Evolutionary conservation across 2,888 invertebrate species (phyloP), one percentile per base, ranked within the genome.

Genomic region (Kryphioiulus occultus): DNA sequence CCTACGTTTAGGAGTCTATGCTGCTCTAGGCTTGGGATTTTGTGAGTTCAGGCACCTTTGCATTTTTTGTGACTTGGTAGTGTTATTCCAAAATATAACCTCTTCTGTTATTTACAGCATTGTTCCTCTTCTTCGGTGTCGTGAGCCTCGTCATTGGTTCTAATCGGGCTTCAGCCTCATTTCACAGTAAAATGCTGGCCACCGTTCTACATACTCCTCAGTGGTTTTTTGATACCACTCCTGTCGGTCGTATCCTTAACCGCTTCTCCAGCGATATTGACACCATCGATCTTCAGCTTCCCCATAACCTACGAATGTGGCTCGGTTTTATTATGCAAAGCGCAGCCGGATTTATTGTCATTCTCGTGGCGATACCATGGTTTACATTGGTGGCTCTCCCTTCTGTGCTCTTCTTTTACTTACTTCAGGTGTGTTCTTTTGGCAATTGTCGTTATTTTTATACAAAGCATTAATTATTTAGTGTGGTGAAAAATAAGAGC

Each of bases 1-100:
- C 91, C 93, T 96, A 92, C 97, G 97, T 91, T 94, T 98, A 88
- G 96, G 96, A 86, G 96, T 97, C 19, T 98, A 97, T 92, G 97
- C 96, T 89, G 96, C 95, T 22, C 94, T 98, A 89, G 98, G 98
- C 89, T 92, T 85, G 3, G n/a, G n/a, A 39, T 85, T 85, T 39
- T 39, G 85, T 85, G n/a, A n/a, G n/a, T n/a, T n/a, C n/a, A 44
- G 15, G 85, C 4, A 39, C 5, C 35, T 78, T 22, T 30, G 19
- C 39, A 9, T 9, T 39, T 84, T 84, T 84, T 44, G 9, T 44
- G 5, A n/a, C n/a, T 53, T 53, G n/a, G 2, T 1, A 53, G 53
- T n/a, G 53, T 44, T 44, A 44, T 4, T 53, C 5, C n/a, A n/a
- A 53, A n/a, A 7, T 15, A 7, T 30, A 10, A 30, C 12, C 5